Conservation (phyloP, 2,113 vertebrate genomes). For the Rallus limicola region DNA sequence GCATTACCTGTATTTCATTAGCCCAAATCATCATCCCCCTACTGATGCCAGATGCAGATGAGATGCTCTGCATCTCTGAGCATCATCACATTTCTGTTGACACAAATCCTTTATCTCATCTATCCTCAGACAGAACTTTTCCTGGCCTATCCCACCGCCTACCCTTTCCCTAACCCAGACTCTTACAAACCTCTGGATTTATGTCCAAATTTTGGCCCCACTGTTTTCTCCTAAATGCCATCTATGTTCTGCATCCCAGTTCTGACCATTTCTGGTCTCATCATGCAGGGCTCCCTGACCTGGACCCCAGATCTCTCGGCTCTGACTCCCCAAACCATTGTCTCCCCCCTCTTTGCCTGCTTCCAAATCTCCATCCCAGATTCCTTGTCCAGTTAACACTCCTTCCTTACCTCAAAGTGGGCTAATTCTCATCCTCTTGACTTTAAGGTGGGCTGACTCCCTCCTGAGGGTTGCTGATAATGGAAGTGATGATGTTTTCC, state of each 20-base stretch:
- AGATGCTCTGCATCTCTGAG: not conserved
- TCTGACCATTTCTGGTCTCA: not conserved
- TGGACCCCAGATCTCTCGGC: not conserved
- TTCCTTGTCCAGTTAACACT: not conserved
- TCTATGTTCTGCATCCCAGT: not conserved
- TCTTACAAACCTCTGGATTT: not conserved
- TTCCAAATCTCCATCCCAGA: not conserved
- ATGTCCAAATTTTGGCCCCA: not conserved
- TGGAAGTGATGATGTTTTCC: fast-evolving
- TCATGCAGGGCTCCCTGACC: fast-evolving
- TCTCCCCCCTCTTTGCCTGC: not conserved
- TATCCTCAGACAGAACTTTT: not conserved
- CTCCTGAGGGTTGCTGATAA: not conserved
- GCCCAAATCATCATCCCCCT: not conserved
- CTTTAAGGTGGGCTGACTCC: not conserved
- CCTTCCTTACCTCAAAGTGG: not conserved
- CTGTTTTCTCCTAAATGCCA: not conserved
- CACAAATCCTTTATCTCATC: not conserved
- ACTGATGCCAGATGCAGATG: fast-evolving
- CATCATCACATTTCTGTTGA: not conserved
- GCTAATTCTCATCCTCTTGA: not conserved
- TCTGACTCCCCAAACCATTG: not conserved
- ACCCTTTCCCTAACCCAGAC: not conserved
- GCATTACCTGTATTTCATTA: not conserved
- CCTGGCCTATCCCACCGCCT: not conserved